Base-by-base conservation (phyloP, 2,113 vertebrate genomes). In the Formicarius rufipectus region DNA sequence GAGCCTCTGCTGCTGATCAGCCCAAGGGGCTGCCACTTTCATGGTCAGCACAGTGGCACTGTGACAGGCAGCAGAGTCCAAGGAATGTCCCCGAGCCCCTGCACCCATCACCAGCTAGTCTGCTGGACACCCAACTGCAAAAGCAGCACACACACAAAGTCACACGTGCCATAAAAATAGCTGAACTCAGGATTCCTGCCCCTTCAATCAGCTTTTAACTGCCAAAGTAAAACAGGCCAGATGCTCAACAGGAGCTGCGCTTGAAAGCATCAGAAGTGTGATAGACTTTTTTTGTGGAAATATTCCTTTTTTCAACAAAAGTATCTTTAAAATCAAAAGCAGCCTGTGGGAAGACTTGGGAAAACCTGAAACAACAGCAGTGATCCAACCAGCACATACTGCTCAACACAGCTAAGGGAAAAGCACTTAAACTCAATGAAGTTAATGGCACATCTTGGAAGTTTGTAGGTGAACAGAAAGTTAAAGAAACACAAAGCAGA, bases 1-100 rank as follows among this genome's bases (percentile, higher is more conserved):
- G 31, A 56, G 24, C 14, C 47, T 27, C 39, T 45, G 24, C 52
- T 78, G 50, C 35, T 31, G 31, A 63, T 19, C 1, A 0, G 7
- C 8, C 12, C 7, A 8, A 45, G 63, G 33, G 6, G 24, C 39
- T 8, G 12, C 14, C 2, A 3, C 60, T 25, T 9, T 0, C 0
- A 4, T 1, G 4, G 21, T 64, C 10, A 6, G 7, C 1, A 4
- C 68, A 55, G 50, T 1, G 1, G 37, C 4, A 4, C 27, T 2
- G 3, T 23, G 4, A 66, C 30, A 44, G 30, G 40, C 53, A 77
- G 27, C 7, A n/a, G 60, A 5, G 12, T 10, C n/a, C n/a, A n/a
- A n/a, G n/a, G 63, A 39, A 11, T 35, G 22, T 14, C 24, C 12
- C 0, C 12, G 81, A 81, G 23, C 20, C 28, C 20, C 73, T 45